Evolutionary conservation across 2,888 invertebrate species (phyloP).

Genomic region (Drosophila atroscutellata): DNA sequence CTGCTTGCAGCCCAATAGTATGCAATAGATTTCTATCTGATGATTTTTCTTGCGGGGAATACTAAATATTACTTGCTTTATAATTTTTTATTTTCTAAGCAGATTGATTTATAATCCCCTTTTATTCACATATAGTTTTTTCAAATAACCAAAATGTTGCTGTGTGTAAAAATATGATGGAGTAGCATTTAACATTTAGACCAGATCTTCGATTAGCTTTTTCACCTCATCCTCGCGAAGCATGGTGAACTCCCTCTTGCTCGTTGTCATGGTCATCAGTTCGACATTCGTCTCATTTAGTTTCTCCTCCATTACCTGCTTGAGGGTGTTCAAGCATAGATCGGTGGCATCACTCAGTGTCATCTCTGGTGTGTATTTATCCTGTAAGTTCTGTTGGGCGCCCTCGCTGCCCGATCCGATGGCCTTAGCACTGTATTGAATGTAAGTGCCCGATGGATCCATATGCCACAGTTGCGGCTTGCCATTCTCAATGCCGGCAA

Average conservation of each 20-base stretch:
- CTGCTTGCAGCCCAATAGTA: neutral
- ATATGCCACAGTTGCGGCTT: slow-evolving; percentile 98
- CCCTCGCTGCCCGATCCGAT: slow-evolving; percentile 99
- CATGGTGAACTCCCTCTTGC: slow-evolving; percentile 93
- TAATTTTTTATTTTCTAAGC: slow-evolving; percentile 7
- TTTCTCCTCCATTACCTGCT: slow-evolving; percentile 99
- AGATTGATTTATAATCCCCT: slow-evolving; percentile 68
- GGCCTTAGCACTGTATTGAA: slow-evolving; percentile 99
- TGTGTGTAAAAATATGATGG: slow-evolving; percentile 11
- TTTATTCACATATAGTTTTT: slow-evolving; percentile 66
- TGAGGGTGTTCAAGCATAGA: slow-evolving; percentile 92
- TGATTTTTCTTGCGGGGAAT: neutral
- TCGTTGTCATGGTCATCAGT: slow-evolving; percentile 96
- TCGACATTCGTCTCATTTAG: slow-evolving; percentile 98
- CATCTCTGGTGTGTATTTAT: slow-evolving; percentile 93
- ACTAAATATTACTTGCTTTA: neutral
- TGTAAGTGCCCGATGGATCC: slow-evolving; percentile 99
- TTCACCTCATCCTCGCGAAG: slow-evolving; percentile 95
- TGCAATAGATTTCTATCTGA: neutral
- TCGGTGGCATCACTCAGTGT: slow-evolving; percentile 96
- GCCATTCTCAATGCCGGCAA: slow-evolving; percentile 96
- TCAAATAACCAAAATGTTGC: slow-evolving; percentile 35
- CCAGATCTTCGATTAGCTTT: slow-evolving; percentile 92
- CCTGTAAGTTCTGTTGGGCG: slow-evolving; percentile 96
- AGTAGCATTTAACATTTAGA: slow-evolving; percentile 82